phyloP scores from a whole-genome alignment of 2,888 invertebrate genomes.

The Chloroclystis v-ata region DNA sequence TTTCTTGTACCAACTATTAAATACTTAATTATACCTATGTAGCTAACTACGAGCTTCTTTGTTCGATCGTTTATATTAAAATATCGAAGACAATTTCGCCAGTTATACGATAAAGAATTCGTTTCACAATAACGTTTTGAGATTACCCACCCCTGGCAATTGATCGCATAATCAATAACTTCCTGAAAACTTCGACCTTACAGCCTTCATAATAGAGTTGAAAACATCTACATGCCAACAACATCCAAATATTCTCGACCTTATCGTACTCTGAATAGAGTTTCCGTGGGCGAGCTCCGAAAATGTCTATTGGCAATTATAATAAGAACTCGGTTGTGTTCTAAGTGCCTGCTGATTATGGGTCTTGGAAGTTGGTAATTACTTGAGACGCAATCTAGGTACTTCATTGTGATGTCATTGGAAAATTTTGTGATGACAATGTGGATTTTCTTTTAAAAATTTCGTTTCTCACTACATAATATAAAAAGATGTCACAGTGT shows the following conservation, averaged over 20 bases:
- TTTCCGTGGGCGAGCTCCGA: slow-evolving; percentile 8
- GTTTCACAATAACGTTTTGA: slow-evolving; percentile 31
- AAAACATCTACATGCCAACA: background rate
- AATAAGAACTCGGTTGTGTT: slow-evolving; percentile 50
- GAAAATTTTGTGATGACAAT: slow-evolving; percentile 18
- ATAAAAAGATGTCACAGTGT: no score
- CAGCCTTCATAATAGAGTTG: background rate
- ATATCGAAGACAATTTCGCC: no score
- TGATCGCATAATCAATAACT: slow-evolving; percentile 30
- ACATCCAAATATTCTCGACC: slow-evolving; percentile 10
- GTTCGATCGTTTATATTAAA: no score
- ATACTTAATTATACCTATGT: no score
- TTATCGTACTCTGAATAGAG: slow-evolving; percentile 14
- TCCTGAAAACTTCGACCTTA: slow-evolving; percentile 16
- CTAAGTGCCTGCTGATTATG: slow-evolving; percentile 65
- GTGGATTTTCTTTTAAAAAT: slow-evolving; percentile 7
- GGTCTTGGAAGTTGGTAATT: slow-evolving; percentile 11
- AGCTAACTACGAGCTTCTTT: no score
- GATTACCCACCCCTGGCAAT: slow-evolving; percentile 31
- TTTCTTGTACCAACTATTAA: no score
- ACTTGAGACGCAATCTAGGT: slow-evolving; percentile 6
- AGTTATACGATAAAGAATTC: slow-evolving; percentile 12
- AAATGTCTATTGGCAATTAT: slow-evolving; percentile 66
- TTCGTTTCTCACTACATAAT: no score
- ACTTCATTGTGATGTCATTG: slow-evolving; percentile 14